A percentile compares a stretch with the other conserved stretches of the same genome.
Conservation (phyloP, 2,113 vertebrate species). For the Cnemophilus loriae region DNA sequence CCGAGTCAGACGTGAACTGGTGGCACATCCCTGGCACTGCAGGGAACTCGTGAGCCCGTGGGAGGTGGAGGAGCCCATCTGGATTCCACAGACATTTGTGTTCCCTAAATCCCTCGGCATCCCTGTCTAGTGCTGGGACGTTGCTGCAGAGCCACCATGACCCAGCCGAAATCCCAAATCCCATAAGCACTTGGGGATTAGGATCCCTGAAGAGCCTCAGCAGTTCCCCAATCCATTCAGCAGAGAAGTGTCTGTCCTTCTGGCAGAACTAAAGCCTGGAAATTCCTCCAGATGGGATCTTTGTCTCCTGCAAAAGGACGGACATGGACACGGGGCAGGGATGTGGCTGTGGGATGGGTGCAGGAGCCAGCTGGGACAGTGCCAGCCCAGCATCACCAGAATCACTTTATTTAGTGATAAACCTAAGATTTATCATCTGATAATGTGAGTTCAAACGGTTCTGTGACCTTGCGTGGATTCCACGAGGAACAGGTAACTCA, state of each 20-base stretch:
- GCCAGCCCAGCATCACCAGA: background rate
- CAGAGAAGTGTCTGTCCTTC: background rate
- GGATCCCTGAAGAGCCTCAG: background rate
- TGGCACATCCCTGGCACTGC: background rate
- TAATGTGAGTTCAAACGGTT: fast-evolving
- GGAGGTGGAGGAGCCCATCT: background rate
- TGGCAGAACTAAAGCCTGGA: background rate
- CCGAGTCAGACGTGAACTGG: background rate
- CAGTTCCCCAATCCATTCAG: fast-evolving
- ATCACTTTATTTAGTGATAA: background rate
- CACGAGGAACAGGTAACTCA: fast-evolving
- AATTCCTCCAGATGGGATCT: fast-evolving
- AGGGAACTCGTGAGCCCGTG: fast-evolving
- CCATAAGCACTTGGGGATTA: background rate
- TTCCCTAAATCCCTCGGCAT: background rate
- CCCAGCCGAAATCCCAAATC: background rate
- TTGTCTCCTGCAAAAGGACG: background rate
- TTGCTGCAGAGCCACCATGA: background rate
- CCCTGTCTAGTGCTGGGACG: background rate
- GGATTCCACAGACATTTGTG: background rate
- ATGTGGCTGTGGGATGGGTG: background rate
- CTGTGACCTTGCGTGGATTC: fast-evolving
- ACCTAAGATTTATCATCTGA: background rate
- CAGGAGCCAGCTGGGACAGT: background rate
- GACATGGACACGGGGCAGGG: fast-evolving